Base-by-base conservation (phyloP, 2,113 vertebrate species). In the Proterorhinus semilunaris region DNA sequence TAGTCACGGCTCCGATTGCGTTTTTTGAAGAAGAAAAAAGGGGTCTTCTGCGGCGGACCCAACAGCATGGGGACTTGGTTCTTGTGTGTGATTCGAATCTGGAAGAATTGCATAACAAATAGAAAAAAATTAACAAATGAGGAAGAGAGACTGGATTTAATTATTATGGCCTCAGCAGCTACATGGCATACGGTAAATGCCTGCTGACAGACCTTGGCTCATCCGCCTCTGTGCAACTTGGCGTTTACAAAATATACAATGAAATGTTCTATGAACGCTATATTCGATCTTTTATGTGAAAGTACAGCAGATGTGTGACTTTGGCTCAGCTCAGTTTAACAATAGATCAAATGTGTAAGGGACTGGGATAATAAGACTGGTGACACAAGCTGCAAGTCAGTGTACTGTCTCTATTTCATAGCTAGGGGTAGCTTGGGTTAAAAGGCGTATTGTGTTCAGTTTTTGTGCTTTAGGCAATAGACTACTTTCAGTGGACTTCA, bases 51-150 rank as follows among this genome's bases (percentile, higher is more conserved):
- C 0, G 95, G 94, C 0, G 95, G 95, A 0, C 95, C 96, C 87
- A 96, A 86, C 71, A 97, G 85, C 90, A 99, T 95, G 1, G 96
- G 96, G n/a, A 95, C 96, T 92, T 98, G 96, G 92, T 96, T 99
- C 93, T 96, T 97, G 86, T 96, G 96, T 4, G 93, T 97, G 78
- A 99, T 97, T 91, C 90, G 92, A 83, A 98, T 87, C 96, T 99
- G 83, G 74, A 89, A 66, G 51, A 82, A 70, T 51, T 17, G 80
- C 7, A 75, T 0, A 72, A 17, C 78, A 36, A 79, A 71, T 15
- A 42, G 55, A n/a, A 77, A 16, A 78, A 73, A 36, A 43, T 66
- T 10, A 17, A 5, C 10, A 71, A 16, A 8, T 44, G 4, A 10
- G 13, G 1, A 51, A 51, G 49, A 13, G 49, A 3, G 27, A 36